Conservation (phyloP, 2,113 vertebrate genomes). For the Colius striatus region DNA sequence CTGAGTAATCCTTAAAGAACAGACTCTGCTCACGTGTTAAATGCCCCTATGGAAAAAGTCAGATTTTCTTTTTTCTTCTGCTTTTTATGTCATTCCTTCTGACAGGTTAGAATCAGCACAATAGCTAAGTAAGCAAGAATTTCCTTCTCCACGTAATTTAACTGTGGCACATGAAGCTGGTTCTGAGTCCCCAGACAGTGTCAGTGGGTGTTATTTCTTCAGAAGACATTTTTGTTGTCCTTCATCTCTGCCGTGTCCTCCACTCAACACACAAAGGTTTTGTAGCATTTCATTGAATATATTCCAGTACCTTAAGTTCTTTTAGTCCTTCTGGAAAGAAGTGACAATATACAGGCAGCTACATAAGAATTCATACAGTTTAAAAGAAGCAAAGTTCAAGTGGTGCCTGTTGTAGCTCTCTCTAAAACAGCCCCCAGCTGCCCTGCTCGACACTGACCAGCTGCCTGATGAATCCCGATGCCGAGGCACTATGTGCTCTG, state of each 20-base stretch:
- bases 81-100: slow-evolving; percentile 43
- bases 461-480: slow-evolving; percentile 11
- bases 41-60: slow-evolving; percentile 50
- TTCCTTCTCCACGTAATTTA: not conserved
- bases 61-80: slow-evolving; percentile 11
- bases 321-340: not conserved
- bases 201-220: not conserved
- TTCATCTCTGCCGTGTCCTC: not conserved
- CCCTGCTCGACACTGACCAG: not conserved
- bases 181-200: not conserved
- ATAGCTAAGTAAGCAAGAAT: slow-evolving; percentile 35
- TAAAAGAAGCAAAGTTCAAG: not conserved
- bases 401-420: not conserved
- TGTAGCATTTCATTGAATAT: not conserved
- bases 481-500: not conserved
- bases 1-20: slow-evolving; percentile 52
- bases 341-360: not conserved
- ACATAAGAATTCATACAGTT: not conserved
- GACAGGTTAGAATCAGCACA: slow-evolving; percentile 35
- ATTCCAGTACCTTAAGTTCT: not conserved
- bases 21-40: not conserved
- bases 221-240: not conserved
- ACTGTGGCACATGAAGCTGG: not conserved
- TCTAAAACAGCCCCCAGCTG: not conserved
- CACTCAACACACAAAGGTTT: not conserved